These are phyloP conservation scores for Patiria miniata DNA, from an alignment of 35 echinoderm and acorn worm genomes.

Conservation along the genomic window DNA sequence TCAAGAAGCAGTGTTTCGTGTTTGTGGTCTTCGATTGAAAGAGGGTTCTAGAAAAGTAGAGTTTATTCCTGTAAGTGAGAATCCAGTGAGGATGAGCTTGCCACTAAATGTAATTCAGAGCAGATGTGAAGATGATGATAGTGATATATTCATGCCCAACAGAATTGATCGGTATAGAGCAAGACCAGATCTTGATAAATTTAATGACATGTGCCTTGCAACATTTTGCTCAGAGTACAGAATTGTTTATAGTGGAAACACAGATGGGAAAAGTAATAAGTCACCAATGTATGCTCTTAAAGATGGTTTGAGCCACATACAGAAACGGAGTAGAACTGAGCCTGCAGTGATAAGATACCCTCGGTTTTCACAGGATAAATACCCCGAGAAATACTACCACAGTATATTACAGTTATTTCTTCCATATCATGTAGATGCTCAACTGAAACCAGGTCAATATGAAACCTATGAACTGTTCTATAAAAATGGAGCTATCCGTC, in stretches of 20 bases:
- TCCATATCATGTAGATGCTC: too few relatives aligned
- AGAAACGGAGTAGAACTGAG: constrained; percentile 41
- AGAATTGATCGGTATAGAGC: constrained; percentile 36
- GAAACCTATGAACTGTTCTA: constrained; percentile 48
- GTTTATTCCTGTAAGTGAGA: too few relatives aligned
- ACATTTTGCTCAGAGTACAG: constrained; percentile 45
- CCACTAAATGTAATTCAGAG: constrained; percentile 42
- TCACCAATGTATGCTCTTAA: not conserved
- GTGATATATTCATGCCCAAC: constrained; percentile 36
- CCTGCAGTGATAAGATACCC: constrained; percentile 48
- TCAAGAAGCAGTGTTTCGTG: constrained; percentile 55
- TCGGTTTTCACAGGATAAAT: too few relatives aligned
- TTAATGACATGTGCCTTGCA: too few relatives aligned
- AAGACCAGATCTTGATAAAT: too few relatives aligned
- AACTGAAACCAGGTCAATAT: constrained; percentile 48
- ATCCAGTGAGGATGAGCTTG: too few relatives aligned
- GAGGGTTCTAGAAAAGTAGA: too few relatives aligned
- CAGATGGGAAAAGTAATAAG: not conserved
- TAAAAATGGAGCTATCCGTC: constrained; percentile 14
- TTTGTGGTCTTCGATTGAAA: constrained; percentile 53
- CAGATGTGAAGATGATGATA: constrained; percentile 32
- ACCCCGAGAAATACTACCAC: too few relatives aligned
- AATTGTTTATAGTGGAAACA: not conserved
- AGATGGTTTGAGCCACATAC: constrained; percentile 35
- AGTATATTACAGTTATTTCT: too few relatives aligned